These are phyloP conservation scores for Rousettus madagascariensis DNA, from an alignment of 2,797 vertebrate genomes.

Conservation along the genomic window DNA sequence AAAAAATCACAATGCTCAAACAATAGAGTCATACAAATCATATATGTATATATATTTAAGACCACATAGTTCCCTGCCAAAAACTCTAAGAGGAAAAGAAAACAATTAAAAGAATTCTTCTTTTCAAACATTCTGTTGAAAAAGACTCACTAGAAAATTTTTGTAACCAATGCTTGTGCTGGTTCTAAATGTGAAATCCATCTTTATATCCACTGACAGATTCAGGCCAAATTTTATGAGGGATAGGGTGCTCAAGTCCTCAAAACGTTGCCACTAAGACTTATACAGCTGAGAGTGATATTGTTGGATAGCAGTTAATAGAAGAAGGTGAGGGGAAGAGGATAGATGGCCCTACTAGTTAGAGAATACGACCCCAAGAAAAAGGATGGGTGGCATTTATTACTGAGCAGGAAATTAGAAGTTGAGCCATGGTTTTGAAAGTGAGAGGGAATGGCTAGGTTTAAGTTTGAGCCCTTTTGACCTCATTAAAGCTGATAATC, in stretches of 20 bases:
- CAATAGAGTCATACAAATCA: background rate
- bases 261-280: background rate
- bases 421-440: background rate
- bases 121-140: background rate
- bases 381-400: background rate
- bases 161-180: background rate
- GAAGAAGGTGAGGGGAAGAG: rapidly evolving
- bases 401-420: background rate
- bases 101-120: background rate
- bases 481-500: background rate
- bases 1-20: background rate
- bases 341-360: background rate
- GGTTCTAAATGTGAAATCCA: conserved; percentile 31
- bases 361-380: background rate
- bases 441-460: background rate
- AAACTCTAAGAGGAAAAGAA: background rate
- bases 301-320: background rate
- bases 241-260: background rate
- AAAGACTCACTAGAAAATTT: background rate
- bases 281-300: background rate
- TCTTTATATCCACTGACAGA: background rate
- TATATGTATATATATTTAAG: background rate
- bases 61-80: background rate
- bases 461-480: background rate
- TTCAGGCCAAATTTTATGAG: background rate